Evolutionary conservation across 1,140 invertebrate genomes (phyloP), one percentile per base, ranked within the genome.

Genomic region (Philopotamus ludificatus): DNA sequence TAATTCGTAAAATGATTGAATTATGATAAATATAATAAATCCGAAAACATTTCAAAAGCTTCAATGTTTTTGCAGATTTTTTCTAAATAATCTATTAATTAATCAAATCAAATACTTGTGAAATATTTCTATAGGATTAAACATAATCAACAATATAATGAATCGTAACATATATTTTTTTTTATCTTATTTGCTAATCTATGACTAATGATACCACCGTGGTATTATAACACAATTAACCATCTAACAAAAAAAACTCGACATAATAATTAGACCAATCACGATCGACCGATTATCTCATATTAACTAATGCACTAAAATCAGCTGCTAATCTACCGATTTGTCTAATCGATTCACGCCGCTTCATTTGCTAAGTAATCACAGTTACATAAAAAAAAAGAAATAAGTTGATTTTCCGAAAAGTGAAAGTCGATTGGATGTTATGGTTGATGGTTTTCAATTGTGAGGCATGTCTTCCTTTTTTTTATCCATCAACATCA

Each of bases 361-460:
- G 34, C n/a, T 57, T 57, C 23, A 49, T n/a, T 34, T 55, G 26
- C 21, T 25, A 9, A 42, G 54, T 57, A 3, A 34, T 25, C 25
- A 16, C 51, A 20, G 20, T 54, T 54, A 54, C 23, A 34, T 54
- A 54, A 54, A 54, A 34, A 34, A n/a, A n/a, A n/a, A 12, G 28
- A 34, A 34, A 7, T 34, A 34, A 4, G 28, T 34, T 7, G 12
- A 34, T 12, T 16, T 10, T 39, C 42, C 54, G n/a, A 21, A 57
- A 57, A 57, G 54, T 57, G 54, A 57, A 57, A 57, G 54, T 9
- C 50, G 28, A 57, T 42, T 39, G 28, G 34, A 57, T 41, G 54
- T 42, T 57, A 41, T 57, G 54, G 34, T 57, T 57, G 42, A 57
- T 57, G 54, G 54, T 42, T 57, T 57, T 42, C 34, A 23, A 41